Percentiles rank a stretch among this genome's conserved stretches.
Conservation (phyloP, 1,140 invertebrate genomes). For the Cotesia typhae region DNA sequence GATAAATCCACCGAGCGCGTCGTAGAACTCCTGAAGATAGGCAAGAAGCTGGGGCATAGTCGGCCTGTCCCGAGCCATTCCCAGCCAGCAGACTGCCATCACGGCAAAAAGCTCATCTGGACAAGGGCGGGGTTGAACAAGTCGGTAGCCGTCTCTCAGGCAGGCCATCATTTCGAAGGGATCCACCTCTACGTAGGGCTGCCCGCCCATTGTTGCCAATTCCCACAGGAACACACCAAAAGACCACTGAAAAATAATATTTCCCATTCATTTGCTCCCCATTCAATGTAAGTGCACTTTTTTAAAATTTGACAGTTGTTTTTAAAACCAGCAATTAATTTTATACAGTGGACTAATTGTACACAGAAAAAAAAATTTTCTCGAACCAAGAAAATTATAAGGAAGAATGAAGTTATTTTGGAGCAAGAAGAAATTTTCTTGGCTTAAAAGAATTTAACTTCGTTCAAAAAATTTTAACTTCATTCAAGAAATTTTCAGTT, state of each 20-base stretch:
- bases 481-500: too few relatives aligned
- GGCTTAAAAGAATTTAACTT: too few relatives aligned
- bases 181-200: conserved; percentile 89
- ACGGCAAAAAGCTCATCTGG: conserved; percentile 94
- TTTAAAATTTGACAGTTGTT: too few relatives aligned
- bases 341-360: too few relatives aligned
- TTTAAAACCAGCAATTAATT: too few relatives aligned
- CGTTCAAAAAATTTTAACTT: too few relatives aligned
- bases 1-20: conserved; percentile 81
- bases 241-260: conserved; percentile 79
- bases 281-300: too few relatives aligned
- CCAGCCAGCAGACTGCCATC: conserved; percentile 92
- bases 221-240: conserved; percentile 96
- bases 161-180: conserved; percentile 90
- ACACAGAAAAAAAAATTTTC: too few relatives aligned
- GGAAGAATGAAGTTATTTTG: too few relatives aligned
- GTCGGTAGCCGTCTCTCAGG: conserved; percentile 86
- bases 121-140: conserved; percentile 90
- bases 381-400: too few relatives aligned
- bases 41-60: conserved; percentile 84
- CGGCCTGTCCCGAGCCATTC: conserved; percentile 79
- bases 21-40: conserved; percentile 89
- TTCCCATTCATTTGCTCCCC: too few relatives aligned
- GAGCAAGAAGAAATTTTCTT: too few relatives aligned
- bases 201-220: conserved; percentile 86